Percentiles rank a stretch among this genome's conserved stretches.
phyloP scores from a whole-genome alignment of 2,113 vertebrate genomes.

The Semicossyphus pulcher region DNA sequence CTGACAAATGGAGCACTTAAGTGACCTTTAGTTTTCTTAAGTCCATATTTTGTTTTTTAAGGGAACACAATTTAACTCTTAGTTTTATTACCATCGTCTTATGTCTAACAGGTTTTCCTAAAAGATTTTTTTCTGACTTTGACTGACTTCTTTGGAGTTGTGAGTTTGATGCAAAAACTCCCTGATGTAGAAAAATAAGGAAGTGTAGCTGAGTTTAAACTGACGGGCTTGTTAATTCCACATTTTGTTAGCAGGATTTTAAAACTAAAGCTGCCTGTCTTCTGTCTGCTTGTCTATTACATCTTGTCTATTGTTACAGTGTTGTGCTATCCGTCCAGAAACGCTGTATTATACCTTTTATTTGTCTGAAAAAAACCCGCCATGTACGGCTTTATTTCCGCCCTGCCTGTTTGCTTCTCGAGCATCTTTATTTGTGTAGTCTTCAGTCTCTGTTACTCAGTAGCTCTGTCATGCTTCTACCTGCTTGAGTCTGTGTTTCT shows the following conservation, averaged over 20 bases:
- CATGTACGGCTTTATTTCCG: slow-evolving; percentile 25
- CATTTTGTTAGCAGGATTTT: neutral
- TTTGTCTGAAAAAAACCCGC: neutral
- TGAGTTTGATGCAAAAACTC: too few species aligned
- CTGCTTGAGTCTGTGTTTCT: slow-evolving; percentile 21
- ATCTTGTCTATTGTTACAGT: slow-evolving; percentile 15
- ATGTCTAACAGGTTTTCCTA: too few species aligned
- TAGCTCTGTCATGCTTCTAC: slow-evolving; percentile 19
- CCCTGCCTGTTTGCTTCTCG: slow-evolving; percentile 31
- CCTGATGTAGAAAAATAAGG: too few species aligned
- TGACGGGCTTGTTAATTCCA: neutral
- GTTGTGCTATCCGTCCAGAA: slow-evolving; percentile 14
- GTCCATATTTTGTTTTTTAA: too few species aligned
- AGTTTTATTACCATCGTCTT: too few species aligned
- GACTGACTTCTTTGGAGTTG: too few species aligned
- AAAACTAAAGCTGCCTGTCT: slow-evolving; percentile 1
- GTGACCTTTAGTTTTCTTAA: too few species aligned
- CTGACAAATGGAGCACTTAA: too few species aligned
- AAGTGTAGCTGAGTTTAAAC: neutral
- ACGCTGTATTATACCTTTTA: neutral
- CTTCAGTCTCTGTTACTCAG: neutral
- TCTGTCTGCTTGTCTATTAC: slow-evolving; percentile 6
- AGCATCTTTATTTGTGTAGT: slow-evolving; percentile 32
- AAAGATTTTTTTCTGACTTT: too few species aligned
- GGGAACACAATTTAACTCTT: too few species aligned